Base-by-base conservation (phyloP, 2,888 invertebrate genomes). In the Micoletzkya japonica region DNA sequence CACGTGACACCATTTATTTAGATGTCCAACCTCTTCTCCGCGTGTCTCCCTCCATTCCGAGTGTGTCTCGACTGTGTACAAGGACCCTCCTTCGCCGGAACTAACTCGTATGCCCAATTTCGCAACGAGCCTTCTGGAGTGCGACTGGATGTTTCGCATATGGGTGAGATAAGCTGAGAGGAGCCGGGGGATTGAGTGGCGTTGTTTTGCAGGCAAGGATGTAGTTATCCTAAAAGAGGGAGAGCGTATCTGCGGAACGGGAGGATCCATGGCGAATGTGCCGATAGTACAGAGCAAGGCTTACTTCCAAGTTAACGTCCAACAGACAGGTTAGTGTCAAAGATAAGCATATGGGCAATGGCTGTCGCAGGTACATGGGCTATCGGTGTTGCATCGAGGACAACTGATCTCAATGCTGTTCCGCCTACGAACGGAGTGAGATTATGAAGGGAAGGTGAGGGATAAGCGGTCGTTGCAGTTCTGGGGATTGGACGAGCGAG, bases 291-390 rank as follows among this genome's bases (percentile, higher is more conserved):
- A 98, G 87, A 94, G 95, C 84, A 98, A 98, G 88, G 92, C 95
- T 2, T 98, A 96, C 87, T 98, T 96, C 87, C 97, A 98, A 89
- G 92, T 96, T 6, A 97, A 97, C 88, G 88, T 98, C 70, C 96
- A 97, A 87, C 96, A 97, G 86, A 91, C 92, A 74, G 96, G 96
- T 83, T 76, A 61, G 79, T 76, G 39, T n/a, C 34, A 20, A 26
- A 30, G 6, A 39, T 10, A 7, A 3, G 20, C 24, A 50, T 50
- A 24, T 20, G 24, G 50, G 24, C 20, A 20, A 50, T 50, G 50
- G 24, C 6, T 2, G 17, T 7, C 49, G 2, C 70, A 88, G 89
- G 89, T 32, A 90, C 91, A 44, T 98, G 97, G 97, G 94, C 94
- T 1, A 90, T 97, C 20, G 98, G 98, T 2, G 87, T 98, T 72